Evolutionary conservation across 2,113 vertebrate genomes (phyloP), one percentile per base, ranked within the genome.

Genomic region (Xenopus borealis): DNA sequence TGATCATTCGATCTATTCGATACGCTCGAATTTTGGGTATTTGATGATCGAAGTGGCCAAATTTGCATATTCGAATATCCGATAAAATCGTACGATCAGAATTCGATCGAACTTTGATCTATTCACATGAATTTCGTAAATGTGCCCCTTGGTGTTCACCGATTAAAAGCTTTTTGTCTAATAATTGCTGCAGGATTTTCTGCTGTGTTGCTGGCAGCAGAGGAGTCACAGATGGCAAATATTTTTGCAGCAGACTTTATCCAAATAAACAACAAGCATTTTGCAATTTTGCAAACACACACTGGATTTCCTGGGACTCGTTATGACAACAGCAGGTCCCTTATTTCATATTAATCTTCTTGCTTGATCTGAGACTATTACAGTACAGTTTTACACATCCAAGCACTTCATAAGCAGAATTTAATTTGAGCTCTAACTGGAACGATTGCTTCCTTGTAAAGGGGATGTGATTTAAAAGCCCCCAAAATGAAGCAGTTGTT

Each of bases 191-290:
- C 12, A 4, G n/a, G 70, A 52, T 23, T 71, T 20, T 40, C 44
- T 12, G 59, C 59, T 50, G 18, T 18, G 23, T 18, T n/a, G 47
- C 47, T 66, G 14, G 46, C 46, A 52, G 70, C 59, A 72, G 58
- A 23, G 10, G 11, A 8, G 23, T 30, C 71, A 55, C 62, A 73
- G 72, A 66, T 66, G 62, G 62, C 27, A 17, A 12, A 3, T 27
- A 44, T 65, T 13, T 44, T 50, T 66, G 27, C 62, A 55, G 17
- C 47, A 63, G 71, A 65, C 18, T 72, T 61, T 61, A 61, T 61
- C 20, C 20, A 40, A 40, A 33, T 17, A 72, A 53, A 72, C 53
- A 72, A 17, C 50, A 69, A 72, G 58, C 62, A 66, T 46, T 46
- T 20, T 45, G 17, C 23, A 20, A 44, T 47, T 65, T 19, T 72